Base-by-base conservation (phyloP, 1,140 invertebrate species). In the Cyclina sinensis region DNA sequence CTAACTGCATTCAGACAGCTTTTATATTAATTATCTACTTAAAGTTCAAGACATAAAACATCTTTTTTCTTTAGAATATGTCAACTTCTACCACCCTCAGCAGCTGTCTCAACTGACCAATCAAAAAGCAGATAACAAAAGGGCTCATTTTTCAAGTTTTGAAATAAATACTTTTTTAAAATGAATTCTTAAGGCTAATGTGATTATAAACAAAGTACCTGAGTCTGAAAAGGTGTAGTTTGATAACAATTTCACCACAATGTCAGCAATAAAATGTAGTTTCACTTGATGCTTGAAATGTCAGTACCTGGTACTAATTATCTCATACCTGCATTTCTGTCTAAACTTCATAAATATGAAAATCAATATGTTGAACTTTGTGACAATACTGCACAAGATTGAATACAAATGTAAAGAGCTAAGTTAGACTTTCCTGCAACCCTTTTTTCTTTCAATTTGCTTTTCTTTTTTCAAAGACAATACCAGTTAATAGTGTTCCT, bases 41-140 rank as follows among this genome's bases (percentile, higher is more conserved):
- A 46, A 46, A 78, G 43, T 46, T 78, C 2, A 21, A 54, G 74
- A 51, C 74, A 46, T 54, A 78, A 51, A 46, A 78, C 48, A 78
- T 51, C 14, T 32, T 51, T 27, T 54, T 51, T 48, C 70, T 74
- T 74, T 7, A 24, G 35, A 37, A 74, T 43, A 74, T 46, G 37
- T 24, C 43, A 48, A 74, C 43, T 39, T 74, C 27, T 74, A 39
- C 14, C 18, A 11, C 43, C 48, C 27, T 18, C 1, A 27, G 48
- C 74, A 78, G 39, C 74, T 78, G 74, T 54, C 74, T 24, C 48
- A 51, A 32, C 4, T 51, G 74, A 51, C 74, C 74, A 78, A 78
- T 78, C 74, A 78, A 37, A 51, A 46, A 32, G 27, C 43, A 78
- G 74, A 70, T 70, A 70, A 70, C 65, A 70, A 70, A 70, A 70